phyloP scores from a whole-genome alignment of 2,113 vertebrate genomes.

The Chionomys nivalis region DNA sequence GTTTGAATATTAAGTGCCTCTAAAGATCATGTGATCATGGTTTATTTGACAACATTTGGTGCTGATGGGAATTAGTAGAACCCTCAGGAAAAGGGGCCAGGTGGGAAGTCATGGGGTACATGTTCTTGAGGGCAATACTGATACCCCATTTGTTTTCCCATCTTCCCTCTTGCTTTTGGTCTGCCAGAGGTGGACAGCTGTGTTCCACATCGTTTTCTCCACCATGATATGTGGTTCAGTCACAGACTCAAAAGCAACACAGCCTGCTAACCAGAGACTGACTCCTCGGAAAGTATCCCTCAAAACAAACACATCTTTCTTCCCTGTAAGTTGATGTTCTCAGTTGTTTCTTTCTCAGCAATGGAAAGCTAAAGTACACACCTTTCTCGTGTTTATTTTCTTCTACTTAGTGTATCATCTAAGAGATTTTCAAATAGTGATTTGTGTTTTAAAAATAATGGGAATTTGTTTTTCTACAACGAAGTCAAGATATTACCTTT shows the following conservation, averaged over 20 bases:
- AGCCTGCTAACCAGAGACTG: not conserved
- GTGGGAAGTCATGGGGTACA: not conserved
- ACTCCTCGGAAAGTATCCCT: not conserved
- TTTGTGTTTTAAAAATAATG: not conserved
- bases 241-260: not conserved
- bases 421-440: not conserved
- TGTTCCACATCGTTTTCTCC: not conserved
- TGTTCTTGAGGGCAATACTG: not conserved
- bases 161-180: not conserved
- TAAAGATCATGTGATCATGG: not conserved
- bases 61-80: not conserved
- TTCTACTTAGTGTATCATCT: not conserved
- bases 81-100: not conserved
- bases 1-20: not conserved
- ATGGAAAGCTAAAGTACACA: not conserved
- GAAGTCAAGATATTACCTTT: slow-evolving; percentile 30
- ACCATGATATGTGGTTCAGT: not conserved
- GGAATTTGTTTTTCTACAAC: not conserved
- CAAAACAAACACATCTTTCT: not conserved
- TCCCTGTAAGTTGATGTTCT: not conserved
- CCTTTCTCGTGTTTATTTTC: not conserved
- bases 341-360: not conserved
- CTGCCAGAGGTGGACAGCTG: not conserved
- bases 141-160: not conserved
- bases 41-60: not conserved